phyloP scores from a whole-genome alignment of 2,888 invertebrate species.

The Bellardia pandia region DNA sequence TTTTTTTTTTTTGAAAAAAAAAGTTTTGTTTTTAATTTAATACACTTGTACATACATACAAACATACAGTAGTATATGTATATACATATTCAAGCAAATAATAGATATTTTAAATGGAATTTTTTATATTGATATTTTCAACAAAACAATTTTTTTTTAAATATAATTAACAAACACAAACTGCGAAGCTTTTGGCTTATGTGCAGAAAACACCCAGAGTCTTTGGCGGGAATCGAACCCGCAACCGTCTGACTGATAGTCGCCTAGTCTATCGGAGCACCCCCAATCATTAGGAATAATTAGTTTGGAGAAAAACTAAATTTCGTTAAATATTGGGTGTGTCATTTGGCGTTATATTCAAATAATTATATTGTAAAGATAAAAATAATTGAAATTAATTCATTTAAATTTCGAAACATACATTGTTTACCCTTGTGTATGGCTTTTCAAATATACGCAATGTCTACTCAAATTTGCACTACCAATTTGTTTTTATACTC shows the following conservation, averaged over 20 bases:
- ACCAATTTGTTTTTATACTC: no score
- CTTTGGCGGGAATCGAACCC: no score
- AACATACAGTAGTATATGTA: neutral
- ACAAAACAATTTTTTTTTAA: neutral
- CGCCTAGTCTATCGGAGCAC: no score
- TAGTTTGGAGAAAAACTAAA: neutral
- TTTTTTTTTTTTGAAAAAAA: slow-evolving; percentile 1
- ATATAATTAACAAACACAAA: no score
- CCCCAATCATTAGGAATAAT: neutral
- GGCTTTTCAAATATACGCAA: no score
- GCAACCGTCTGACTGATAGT: no score
- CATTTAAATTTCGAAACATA: no score
- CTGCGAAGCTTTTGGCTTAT: no score
- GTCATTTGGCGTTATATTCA: neutral
- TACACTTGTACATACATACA: neutral
- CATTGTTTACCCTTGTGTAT: no score
- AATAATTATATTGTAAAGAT: neutral
- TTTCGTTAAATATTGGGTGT: neutral
- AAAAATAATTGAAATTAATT: no score
- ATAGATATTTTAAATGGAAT: neutral
- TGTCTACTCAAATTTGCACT: no score
- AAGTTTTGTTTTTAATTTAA: neutral
- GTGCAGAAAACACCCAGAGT: no score
- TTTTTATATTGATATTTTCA: slow-evolving; percentile 3
- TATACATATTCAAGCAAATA: neutral